Evolutionary conservation across 2,113 vertebrate species (phyloP).

Genomic region (Hippolais icterina): DNA sequence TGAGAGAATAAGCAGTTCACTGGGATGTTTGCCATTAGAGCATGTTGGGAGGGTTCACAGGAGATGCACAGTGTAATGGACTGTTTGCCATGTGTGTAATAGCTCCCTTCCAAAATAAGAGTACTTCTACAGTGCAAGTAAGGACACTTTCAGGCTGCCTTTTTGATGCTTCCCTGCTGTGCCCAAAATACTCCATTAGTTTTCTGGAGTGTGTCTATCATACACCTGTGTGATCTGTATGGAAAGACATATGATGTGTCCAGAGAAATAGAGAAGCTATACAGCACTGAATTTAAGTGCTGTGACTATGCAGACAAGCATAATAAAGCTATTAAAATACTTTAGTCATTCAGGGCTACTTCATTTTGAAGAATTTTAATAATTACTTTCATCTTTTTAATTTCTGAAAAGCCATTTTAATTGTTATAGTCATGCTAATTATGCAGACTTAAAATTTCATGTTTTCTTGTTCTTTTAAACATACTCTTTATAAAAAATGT

Average conservation of each 20-base stretch:
- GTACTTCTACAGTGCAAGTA: not conserved
- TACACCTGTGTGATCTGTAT: not conserved
- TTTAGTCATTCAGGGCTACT: not conserved
- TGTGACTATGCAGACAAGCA: not conserved
- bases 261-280: not conserved
- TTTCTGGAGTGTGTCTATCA: not conserved
- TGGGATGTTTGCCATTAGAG: not conserved
- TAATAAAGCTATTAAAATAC: not conserved
- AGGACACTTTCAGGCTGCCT: not conserved
- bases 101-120: not conserved
- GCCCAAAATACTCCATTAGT: not conserved
- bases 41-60: not conserved
- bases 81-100: not conserved
- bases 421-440: not conserved
- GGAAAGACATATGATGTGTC: not conserved
- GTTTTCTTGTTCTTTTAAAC: not conserved
- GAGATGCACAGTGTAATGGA: not conserved
- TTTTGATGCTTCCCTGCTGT: not conserved
- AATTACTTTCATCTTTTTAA: not conserved
- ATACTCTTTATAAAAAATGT: not conserved
- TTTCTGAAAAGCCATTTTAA: not conserved
- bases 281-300: not conserved
- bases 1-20: not conserved
- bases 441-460: not conserved
- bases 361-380: not conserved